These are phyloP conservation scores for Otus scops DNA, from an alignment of 2,797 vertebrate genomes.

Conservation along the genomic window DNA sequence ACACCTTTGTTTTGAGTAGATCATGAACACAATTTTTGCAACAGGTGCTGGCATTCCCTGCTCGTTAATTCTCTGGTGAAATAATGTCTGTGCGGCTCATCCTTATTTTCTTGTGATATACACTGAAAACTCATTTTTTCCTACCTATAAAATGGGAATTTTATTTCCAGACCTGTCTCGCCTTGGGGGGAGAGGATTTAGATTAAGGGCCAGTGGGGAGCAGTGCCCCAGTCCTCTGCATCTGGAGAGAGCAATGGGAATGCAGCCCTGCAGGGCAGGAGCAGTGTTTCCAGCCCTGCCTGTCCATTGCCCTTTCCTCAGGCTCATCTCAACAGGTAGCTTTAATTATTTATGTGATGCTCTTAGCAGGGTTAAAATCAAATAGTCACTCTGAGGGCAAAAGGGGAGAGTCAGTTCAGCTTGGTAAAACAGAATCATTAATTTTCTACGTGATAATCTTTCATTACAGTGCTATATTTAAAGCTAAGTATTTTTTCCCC, in stretches of 20 bases:
- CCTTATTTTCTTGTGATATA: not conserved
- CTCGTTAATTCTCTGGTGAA: not conserved
- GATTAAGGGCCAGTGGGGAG: not conserved
- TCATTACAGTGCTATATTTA: not conserved
- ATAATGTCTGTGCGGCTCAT: not conserved
- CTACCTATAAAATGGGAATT: not conserved
- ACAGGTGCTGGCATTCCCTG: not conserved
- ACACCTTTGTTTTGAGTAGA: slow-evolving; percentile 24
- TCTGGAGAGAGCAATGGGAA: not conserved
- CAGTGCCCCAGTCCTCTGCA: not conserved
- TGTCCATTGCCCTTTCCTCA: not conserved
- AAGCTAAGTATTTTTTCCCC: not conserved
- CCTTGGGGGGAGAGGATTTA: not conserved
- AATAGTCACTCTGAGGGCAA: not conserved
- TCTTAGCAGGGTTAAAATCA: not conserved
- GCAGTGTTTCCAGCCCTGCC: not conserved
- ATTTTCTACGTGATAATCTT: not conserved
- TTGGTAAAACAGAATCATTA: not conserved
- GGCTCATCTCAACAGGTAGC: not conserved
- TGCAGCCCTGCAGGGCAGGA: not conserved
- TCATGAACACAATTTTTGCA: not conserved
- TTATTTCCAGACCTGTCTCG: not conserved
- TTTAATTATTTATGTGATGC: not conserved
- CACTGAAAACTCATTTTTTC: not conserved
- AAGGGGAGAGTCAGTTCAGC: not conserved